phyloP scores from a whole-genome alignment of 30 jellyfish, hydroid and myxozoan genomes.

The Aurelia coerulea region DNA sequence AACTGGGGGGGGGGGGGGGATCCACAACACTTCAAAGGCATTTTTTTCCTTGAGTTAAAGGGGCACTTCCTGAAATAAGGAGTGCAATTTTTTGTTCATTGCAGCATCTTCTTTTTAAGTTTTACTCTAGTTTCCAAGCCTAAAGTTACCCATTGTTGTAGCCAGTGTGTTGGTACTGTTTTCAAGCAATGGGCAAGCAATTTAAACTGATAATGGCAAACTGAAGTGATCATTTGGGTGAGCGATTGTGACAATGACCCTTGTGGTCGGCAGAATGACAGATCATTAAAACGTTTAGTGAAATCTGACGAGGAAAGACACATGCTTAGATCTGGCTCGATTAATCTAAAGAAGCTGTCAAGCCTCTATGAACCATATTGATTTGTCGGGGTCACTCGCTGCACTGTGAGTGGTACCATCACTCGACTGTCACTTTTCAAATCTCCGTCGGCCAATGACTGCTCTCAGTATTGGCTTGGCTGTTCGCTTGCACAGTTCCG shows the following conservation, averaged over 20 bases:
- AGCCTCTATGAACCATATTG: slow-evolving; percentile 59
- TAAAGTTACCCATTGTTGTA: slow-evolving; percentile 7
- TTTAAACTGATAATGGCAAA: slow-evolving; percentile 22
- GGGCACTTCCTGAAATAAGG: no score
- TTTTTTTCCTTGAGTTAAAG: no score
- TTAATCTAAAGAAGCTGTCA: slow-evolving; percentile 67
- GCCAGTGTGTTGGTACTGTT: neutral
- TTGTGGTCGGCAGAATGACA: slow-evolving; percentile 72
- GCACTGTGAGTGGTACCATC: slow-evolving; percentile 44
- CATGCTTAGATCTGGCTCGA: slow-evolving; percentile 64
- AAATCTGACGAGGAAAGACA: slow-evolving; percentile 65
- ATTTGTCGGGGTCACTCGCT: slow-evolving; percentile 66
- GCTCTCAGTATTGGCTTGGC: slow-evolving; percentile 39
- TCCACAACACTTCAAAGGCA: no score
- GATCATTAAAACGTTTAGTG: slow-evolving; percentile 61
- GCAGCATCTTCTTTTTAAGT: neutral
- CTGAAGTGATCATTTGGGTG: slow-evolving; percentile 28
- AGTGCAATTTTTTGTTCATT: no score
- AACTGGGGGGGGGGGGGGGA: no score
- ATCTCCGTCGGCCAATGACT: slow-evolving; percentile 49
- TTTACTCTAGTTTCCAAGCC: slow-evolving; percentile 1
- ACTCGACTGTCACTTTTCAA: slow-evolving; percentile 32
- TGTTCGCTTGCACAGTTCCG: slow-evolving; percentile 26
- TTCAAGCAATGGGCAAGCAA: slow-evolving; percentile 27
- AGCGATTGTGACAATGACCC: slow-evolving; percentile 61